Evolutionary conservation across 2,888 invertebrate genomes (phyloP), one percentile per base, ranked within the genome.

Genomic region (Psylliodes chrysocephalus): DNA sequence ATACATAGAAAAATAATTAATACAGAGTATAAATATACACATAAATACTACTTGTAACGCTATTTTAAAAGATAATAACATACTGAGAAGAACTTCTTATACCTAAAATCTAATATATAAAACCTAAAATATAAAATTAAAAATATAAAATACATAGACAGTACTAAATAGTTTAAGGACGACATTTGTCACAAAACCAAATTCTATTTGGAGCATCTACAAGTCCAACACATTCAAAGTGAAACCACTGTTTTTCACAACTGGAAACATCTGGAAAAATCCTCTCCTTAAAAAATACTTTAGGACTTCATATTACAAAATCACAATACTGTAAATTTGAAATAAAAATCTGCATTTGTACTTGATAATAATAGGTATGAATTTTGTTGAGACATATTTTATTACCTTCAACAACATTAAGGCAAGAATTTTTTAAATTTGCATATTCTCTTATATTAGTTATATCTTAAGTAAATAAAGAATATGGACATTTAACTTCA

Each of bases 291-390:
- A 62, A 63, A 46, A 65, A 55, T 35, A 62, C 42, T 10, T 44
- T 51, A 8, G 59, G 60, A 38, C 57, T 52, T 63, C 68, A 66
- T 22, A 68, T 59, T 7, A 68, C 57, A 63, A 67, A 67, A 54
- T 67, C 67, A 19, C 67, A 68, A 68, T 60, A 66, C 4, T 6
- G 12, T 17, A 53, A 19, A 10, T 63, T 35, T 17, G 53, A 46
- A 5, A 66, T 52, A 46, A 66, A 65, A 1, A 68, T 55, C 57
- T 68, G 63, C 60, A 57, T 56, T 60, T 68, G 68, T 25, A 66
- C 56, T 59, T 68, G 68, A 35, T 59, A 33, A 33, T 51, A 30
- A 15, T 30, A 49, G 8, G 7, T 15, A n/a, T 49, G 46, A 3
- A 12, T 8, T 49, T 49, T 49, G 4, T 15, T 49, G 6, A 49